These are phyloP conservation scores for Meliscaeva auricollis DNA, from an alignment of 2,888 invertebrate genomes.

Conservation along the genomic window DNA sequence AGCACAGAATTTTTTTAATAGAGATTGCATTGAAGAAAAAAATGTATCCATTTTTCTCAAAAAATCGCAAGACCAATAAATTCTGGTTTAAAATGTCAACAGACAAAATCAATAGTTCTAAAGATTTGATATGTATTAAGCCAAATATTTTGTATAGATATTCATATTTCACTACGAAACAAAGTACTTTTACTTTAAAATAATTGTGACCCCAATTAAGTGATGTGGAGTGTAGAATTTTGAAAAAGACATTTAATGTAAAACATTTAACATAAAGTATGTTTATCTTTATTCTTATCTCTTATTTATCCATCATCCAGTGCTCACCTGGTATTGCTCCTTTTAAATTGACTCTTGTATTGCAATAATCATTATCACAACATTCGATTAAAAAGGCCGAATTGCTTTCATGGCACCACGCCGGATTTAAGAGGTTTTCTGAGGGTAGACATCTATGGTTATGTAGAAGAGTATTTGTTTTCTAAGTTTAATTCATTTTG, in stretches of 20 bases:
- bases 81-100: too few relatives aligned
- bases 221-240: constrained; percentile 4
- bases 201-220: neutral
- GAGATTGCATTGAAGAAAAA: too few relatives aligned
- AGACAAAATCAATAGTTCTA: too few relatives aligned
- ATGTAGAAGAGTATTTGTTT: constrained; percentile 67
- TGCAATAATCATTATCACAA: constrained; percentile 89
- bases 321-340: constrained; percentile 83
- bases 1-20: too few relatives aligned
- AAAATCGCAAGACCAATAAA: too few relatives aligned
- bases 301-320: constrained; percentile 14
- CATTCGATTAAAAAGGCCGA: constrained; percentile 84
- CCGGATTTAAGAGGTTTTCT: constrained; percentile 86
- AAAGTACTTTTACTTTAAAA: neutral
- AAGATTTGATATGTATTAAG: too few relatives aligned
- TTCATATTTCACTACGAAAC: neutral
- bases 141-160: neutral
- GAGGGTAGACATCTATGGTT: constrained; percentile 87
- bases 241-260: constrained; percentile 38
- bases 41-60: too few relatives aligned
- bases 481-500: constrained; percentile 8
- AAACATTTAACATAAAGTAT: constrained; percentile 66
- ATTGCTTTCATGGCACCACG: constrained; percentile 86
- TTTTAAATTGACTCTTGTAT: constrained; percentile 85
- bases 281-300: constrained; percentile 2